A percentile compares a stretch with the other conserved stretches of the same genome.
Evolutionary conservation across 1,140 invertebrate species (phyloP).

Genomic region (Apolygus lucorum): DNA sequence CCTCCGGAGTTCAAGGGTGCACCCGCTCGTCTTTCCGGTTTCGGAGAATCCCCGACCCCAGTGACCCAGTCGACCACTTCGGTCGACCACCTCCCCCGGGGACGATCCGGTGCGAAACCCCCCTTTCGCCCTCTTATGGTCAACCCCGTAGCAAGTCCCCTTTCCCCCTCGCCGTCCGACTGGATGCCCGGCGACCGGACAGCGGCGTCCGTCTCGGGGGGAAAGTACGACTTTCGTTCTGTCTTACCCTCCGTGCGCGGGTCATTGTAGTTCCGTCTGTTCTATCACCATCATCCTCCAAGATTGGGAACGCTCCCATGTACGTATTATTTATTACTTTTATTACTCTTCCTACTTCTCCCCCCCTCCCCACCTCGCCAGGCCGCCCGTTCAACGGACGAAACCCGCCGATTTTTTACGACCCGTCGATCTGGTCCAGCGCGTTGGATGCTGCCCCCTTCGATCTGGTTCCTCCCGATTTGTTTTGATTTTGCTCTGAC

Average conservation of each 20-base stretch:
- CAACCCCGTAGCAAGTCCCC: background rate
- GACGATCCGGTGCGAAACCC: too few species aligned
- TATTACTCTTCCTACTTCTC: background rate
- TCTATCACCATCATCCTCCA: background rate
- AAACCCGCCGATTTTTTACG: too few species aligned
- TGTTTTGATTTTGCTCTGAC: background rate
- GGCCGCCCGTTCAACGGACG: background rate
- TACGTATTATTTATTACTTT: background rate
- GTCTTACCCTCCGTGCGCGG: background rate
- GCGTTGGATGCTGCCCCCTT: background rate
- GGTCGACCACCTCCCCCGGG: background rate
- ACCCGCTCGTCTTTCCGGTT: background rate
- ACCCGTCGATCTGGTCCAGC: too few species aligned
- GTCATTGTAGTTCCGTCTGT: background rate
- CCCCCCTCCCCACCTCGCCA: background rate
- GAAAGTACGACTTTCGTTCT: background rate
- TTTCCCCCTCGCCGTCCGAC: too few species aligned
- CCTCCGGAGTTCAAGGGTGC: background rate
- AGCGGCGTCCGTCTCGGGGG: background rate
- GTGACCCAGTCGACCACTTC: background rate
- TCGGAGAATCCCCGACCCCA: too few species aligned
- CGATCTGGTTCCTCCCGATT: background rate
- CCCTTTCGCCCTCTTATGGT: background rate
- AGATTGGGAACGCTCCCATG: background rate
- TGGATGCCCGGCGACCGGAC: too few species aligned